A percentile compares a stretch with the other conserved stretches of the same genome.
Conservation (phyloP, 35 echinoderm and acorn worm species). For the Ophiothrix spiculata region DNA sequence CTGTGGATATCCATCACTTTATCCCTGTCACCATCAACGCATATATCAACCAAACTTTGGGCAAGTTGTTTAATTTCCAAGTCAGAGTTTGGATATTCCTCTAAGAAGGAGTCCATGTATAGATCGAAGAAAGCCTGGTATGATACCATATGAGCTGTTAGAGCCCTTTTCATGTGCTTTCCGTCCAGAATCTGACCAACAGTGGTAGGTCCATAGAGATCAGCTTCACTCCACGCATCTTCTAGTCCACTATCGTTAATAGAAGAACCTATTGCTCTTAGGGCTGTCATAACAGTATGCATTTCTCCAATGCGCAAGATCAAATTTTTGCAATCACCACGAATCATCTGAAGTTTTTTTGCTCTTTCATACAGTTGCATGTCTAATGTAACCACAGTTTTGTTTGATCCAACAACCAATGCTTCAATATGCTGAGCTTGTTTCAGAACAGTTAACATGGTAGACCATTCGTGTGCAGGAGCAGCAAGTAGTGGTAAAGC, state of each 20-base stretch:
- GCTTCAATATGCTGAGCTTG: neutral
- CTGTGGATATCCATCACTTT: neutral
- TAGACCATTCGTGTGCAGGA: conserved; percentile 20
- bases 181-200: conserved; percentile 25
- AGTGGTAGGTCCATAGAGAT: neutral
- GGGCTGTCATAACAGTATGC: conserved; percentile 7
- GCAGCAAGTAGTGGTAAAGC: conserved; percentile 17
- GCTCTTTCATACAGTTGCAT: conserved; percentile 23
- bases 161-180: conserved; percentile 13
- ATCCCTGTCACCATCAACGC: neutral
- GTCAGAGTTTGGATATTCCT: neutral
- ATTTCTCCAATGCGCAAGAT: neutral
- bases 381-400: conserved; percentile 17
- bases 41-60: neutral
- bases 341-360: neutral
- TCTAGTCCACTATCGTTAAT: conserved; percentile 20
- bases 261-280: conserved; percentile 7
- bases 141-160: conserved; percentile 10
- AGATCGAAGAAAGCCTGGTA: conserved; percentile 19
- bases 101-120: conserved; percentile 17
- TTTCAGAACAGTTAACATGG: conserved; percentile 9
- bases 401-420: neutral
- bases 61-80: neutral
- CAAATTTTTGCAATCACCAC: neutral
- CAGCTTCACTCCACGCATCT: conserved; percentile 1